Percentiles rank a stretch among this genome's conserved stretches.
Evolutionary conservation across 2,113 vertebrate species (phyloP).

Genomic region (Mugil cephalus): DNA sequence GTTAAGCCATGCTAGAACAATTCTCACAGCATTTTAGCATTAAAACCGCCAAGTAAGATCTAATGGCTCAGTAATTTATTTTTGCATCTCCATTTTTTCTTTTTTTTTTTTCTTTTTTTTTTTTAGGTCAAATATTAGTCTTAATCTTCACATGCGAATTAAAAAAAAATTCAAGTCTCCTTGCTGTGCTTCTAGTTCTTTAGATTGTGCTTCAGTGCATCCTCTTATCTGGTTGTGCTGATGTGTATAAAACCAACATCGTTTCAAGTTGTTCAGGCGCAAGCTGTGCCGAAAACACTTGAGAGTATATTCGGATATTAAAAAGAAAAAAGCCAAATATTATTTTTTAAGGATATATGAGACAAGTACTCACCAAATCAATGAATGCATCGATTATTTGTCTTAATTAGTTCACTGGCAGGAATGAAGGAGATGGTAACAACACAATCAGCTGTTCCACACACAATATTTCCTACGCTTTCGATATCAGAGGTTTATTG

Average conservation of each 20-base stretch:
- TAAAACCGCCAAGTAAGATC: background rate
- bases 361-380: background rate
- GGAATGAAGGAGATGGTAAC: too few species aligned
- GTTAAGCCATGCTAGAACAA: constrained; percentile 3
- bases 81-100: background rate
- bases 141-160: constrained; percentile 3
- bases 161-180: background rate
- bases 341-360: background rate
- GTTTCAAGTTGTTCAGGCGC: constrained; percentile 11
- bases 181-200: background rate
- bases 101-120: too few species aligned
- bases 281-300: constrained; percentile 15
- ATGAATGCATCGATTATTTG: background rate
- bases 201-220: background rate
- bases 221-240: background rate
- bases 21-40: constrained; percentile 29
- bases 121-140: background rate
- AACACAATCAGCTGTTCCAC: too few species aligned
- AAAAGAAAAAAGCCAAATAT: constrained; percentile 17
- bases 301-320: constrained; percentile 14
- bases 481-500: constrained; percentile 12
- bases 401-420: too few species aligned
- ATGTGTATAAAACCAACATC: background rate
- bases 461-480: constrained; percentile 1
- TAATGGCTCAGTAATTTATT: background rate